Evolutionary conservation across 1,140 invertebrate genomes (phyloP).

Genomic region (Dinothrombium tinctorium): DNA sequence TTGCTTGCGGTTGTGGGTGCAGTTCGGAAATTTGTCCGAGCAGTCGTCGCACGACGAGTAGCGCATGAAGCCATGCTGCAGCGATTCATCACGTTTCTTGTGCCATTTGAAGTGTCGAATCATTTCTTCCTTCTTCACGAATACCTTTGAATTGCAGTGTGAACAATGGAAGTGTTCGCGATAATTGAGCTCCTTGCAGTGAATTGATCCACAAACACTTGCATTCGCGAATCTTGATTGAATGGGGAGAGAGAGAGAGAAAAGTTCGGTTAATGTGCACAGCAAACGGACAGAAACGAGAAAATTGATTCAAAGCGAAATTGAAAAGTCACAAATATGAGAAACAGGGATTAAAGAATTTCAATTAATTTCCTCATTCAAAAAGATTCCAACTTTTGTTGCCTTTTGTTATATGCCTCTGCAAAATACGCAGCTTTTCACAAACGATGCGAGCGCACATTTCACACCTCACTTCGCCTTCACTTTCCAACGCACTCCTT

Average conservation of each 20-base stretch:
- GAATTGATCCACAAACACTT: conserved; percentile 46
- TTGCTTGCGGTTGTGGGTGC: conserved; percentile 83
- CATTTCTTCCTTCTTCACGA: conserved; percentile 96
- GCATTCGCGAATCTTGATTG: conserved; percentile 33
- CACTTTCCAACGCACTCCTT: too few species aligned
- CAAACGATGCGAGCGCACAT: too few species aligned
- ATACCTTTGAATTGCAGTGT: conserved; percentile 48
- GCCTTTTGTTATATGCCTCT: too few species aligned
- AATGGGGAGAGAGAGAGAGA: not conserved
- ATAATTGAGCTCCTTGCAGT: conserved; percentile 57
- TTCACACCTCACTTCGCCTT: too few species aligned
- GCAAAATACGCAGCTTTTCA: too few species aligned
- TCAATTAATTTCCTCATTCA: too few species aligned
- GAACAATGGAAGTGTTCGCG: conserved; percentile 83
- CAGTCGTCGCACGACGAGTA: conserved; percentile 80
- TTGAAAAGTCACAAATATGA: too few species aligned
- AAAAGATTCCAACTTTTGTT: too few species aligned
- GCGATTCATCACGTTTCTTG: conserved; percentile 86
- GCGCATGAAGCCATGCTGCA: conserved; percentile 87
- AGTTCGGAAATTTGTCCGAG: conserved; percentile 45
- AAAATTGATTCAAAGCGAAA: too few species aligned
- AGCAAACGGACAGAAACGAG: too few species aligned
- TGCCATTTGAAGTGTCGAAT: conserved; percentile 98
- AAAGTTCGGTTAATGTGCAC: too few species aligned
- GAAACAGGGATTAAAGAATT: too few species aligned